Evolutionary conservation across 2,797 vertebrate genomes (phyloP).

Genomic region (Iguana delicatissima): DNA sequence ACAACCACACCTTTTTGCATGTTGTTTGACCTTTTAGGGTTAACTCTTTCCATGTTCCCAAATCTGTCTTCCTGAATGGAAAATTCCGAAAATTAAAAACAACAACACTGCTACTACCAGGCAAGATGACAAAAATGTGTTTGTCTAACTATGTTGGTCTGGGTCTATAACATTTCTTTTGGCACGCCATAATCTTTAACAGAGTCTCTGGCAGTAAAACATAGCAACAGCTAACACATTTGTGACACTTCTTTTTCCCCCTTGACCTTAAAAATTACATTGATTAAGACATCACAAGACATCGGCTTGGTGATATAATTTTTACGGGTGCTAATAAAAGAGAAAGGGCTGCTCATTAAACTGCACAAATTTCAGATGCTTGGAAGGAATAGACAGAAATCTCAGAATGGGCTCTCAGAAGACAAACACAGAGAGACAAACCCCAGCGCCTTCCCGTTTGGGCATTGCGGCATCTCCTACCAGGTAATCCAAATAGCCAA

Average conservation of each 20-base stretch:
- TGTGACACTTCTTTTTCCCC: conserved; percentile 47
- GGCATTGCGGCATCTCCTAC: conserved; percentile 43
- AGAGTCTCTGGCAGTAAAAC: conserved; percentile 47
- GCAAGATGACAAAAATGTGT: conserved; percentile 35
- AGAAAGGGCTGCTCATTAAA: conserved; percentile 65
- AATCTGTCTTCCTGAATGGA: fast-evolving
- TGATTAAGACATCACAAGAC: conserved; percentile 38
- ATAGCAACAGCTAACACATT: conserved; percentile 50
- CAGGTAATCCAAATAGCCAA: conserved; percentile 49
- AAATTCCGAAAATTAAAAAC: conserved; percentile 13
- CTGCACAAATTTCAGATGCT: conserved; percentile 66
- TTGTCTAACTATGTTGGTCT: conserved; percentile 30
- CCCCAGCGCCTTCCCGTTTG: conserved; percentile 41
- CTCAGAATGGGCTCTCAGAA: conserved; percentile 58
- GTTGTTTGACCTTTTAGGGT: conserved; percentile 2
- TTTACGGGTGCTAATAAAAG: conserved; percentile 59
- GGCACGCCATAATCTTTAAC: conserved; percentile 26
- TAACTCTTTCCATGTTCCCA: not conserved
- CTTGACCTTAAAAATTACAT: conserved; percentile 49
- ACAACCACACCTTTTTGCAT: not conserved
- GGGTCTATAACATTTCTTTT: conserved; percentile 52
- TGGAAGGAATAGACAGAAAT: conserved; percentile 65
- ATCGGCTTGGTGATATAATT: conserved; percentile 39
- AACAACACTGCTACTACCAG: not conserved
- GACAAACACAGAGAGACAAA: conserved; percentile 26